Conservation (phyloP, 2,113 vertebrate species). For the Chaetodon trifascialis region DNA sequence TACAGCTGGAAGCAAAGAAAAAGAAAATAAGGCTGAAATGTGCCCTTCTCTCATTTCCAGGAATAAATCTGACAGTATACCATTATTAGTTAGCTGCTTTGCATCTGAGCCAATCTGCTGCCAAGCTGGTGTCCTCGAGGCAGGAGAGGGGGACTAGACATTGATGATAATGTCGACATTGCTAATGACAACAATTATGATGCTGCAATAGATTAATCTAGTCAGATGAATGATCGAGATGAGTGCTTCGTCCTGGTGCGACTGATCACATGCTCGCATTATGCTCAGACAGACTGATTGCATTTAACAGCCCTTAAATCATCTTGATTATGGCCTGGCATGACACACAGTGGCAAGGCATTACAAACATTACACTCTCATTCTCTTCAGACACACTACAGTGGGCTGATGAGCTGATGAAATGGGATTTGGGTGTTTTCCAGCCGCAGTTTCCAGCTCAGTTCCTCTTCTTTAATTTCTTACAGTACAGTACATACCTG, state of each 20-base stretch:
- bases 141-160: neutral
- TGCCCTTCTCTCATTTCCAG: neutral
- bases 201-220: slow-evolving; percentile 1
- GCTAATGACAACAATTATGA: slow-evolving; percentile 36
- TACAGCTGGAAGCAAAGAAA: slow-evolving; percentile 8
- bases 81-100: slow-evolving; percentile 2
- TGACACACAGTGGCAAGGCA: slow-evolving; percentile 40
- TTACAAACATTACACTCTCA: slow-evolving; percentile 37
- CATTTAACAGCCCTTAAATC: slow-evolving; percentile 68
- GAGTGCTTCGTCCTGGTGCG: slow-evolving; percentile 28
- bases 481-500: neutral
- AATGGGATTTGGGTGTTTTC: slow-evolving; percentile 38
- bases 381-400: slow-evolving; percentile 17
- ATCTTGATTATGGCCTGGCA: slow-evolving; percentile 63
- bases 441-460: slow-evolving; percentile 18
- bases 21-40: neutral
- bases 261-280: slow-evolving; percentile 39
- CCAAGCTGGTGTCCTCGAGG: slow-evolving; percentile 6
- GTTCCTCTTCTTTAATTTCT: slow-evolving; percentile 36
- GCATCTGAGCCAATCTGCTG: slow-evolving; percentile 25
- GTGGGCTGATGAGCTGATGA: slow-evolving; percentile 27
- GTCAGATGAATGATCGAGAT: slow-evolving; percentile 24
- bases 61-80: neutral
- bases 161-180: slow-evolving; percentile 14
- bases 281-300: slow-evolving; percentile 54